Evolutionary conservation across 2,888 invertebrate genomes (phyloP).

Genomic region (Dendrolimus houi): DNA sequence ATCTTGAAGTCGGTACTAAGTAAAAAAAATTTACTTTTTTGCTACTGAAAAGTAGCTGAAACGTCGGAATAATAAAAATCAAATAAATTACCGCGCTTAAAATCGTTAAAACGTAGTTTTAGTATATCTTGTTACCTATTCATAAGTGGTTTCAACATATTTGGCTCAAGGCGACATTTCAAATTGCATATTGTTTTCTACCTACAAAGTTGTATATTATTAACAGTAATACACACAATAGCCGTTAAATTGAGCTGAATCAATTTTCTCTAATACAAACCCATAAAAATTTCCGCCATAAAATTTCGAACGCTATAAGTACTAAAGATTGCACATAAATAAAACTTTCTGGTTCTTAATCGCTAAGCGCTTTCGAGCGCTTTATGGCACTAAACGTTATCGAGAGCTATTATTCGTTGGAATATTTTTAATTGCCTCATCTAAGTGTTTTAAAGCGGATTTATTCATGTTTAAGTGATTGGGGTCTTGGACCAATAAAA

Average conservation of each 20-base stretch:
- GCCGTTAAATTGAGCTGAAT: background rate
- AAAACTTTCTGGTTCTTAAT: background rate
- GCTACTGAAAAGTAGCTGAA: no score
- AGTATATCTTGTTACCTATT: no score
- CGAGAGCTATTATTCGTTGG: slow-evolving; percentile 19
- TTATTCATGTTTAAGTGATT: slow-evolving; percentile 1
- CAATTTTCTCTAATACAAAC: background rate
- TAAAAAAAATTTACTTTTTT: no score
- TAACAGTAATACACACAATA: background rate
- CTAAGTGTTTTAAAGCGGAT: slow-evolving; percentile 14
- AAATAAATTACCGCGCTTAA: no score
- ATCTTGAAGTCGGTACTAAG: no score
- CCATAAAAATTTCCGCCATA: background rate
- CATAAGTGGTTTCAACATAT: no score
- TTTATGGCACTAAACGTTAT: slow-evolving; percentile 5
- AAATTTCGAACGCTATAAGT: background rate
- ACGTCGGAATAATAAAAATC: no score
- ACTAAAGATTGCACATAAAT: background rate
- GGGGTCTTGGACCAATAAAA: background rate
- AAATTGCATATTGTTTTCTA: no score
- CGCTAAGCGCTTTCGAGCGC: background rate
- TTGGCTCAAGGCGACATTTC: no score
- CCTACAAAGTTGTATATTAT: no score
- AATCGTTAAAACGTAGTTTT: no score
- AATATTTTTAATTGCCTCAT: slow-evolving; percentile 18